Base-by-base conservation (phyloP, 2,113 vertebrate genomes). In the Arizona elegans region DNA sequence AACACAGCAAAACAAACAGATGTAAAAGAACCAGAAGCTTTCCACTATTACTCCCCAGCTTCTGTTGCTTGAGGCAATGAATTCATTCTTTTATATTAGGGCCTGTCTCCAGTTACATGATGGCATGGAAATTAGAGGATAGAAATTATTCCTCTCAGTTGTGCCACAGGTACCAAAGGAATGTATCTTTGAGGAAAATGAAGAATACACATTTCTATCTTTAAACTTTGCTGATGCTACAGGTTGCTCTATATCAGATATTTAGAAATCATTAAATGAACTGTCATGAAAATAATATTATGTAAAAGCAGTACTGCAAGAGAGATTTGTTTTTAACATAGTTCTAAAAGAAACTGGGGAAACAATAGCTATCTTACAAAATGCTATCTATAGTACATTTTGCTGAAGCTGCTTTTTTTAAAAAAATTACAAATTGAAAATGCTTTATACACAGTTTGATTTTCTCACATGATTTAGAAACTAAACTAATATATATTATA, bases 261-360 rank as follows among this genome's bases (percentile, higher is more conserved):
- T 93, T 91, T 21, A 50, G 5, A 92, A 92, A 86, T 1, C 26
- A 88, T 92, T 55, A 91, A 26, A 3, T 11, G 8, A 92, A 65
- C 91, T 87, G 88, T 1, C 33, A 55, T 13, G 89, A 15, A 93
- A 33, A 94, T 87, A 52, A 52, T 87, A 89, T 65, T 86, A 33
- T 81, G 88, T 93, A 92, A 86, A 11, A 90, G 15, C 26, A 53
- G 1, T 53, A 87, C 9, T 29, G 26, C 50, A 87, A 87, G 5
- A 87, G 0, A 1, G 12, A 89, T n/a, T 88, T 8, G 0, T 92
- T 59, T 5, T 86, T 93, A 47, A 17, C 12, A 38, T 2, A 91
- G 13, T 29, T 91, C 47, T 92, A 88, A 95, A 90, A 93, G 43
- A 92, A 29, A 1, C 11, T 53, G 91, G 91, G 58, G 58, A 24